Evolutionary conservation across 1,140 invertebrate genomes (phyloP).

Genomic region (Batillaria attramentaria): DNA sequence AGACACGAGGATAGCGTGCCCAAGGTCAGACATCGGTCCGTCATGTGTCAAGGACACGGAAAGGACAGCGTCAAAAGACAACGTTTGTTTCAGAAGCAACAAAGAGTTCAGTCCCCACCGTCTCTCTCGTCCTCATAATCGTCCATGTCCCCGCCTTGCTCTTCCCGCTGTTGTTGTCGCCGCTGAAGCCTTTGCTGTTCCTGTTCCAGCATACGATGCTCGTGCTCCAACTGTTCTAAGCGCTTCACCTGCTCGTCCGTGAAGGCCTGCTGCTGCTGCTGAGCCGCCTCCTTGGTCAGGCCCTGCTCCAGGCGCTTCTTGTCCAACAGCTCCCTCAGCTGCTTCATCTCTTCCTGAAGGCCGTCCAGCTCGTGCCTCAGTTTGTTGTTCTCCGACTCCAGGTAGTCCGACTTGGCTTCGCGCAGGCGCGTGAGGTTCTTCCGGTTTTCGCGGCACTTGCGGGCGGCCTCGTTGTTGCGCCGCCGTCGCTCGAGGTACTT

Average conservation of each 20-base stretch:
- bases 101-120: neutral
- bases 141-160: neutral
- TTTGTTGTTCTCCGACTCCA: conserved; percentile 79
- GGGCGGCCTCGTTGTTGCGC: conserved; percentile 67
- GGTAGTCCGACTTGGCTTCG: conserved; percentile 71
- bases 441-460: conserved; percentile 68
- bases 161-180: neutral
- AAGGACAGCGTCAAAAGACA: neutral
- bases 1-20: neutral
- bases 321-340: conserved; percentile 79
- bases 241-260: conserved; percentile 25
- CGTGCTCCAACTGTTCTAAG: conserved; percentile 25
- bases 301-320: conserved; percentile 58
- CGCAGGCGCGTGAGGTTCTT: conserved; percentile 65
- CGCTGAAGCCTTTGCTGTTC: conserved; percentile 14
- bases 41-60: neutral
- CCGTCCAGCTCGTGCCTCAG: conserved; percentile 89
- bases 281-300: conserved; percentile 32
- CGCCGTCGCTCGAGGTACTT: conserved; percentile 66
- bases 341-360: conserved; percentile 92
- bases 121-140: conserved; percentile 6
- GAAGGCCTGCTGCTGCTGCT: conserved; percentile 24
- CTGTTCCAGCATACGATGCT: conserved; percentile 21
- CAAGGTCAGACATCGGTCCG: no score
- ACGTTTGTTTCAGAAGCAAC: neutral